Evolutionary conservation across 2,113 vertebrate species (phyloP).

Genomic region (Otolemur garnettii): DNA sequence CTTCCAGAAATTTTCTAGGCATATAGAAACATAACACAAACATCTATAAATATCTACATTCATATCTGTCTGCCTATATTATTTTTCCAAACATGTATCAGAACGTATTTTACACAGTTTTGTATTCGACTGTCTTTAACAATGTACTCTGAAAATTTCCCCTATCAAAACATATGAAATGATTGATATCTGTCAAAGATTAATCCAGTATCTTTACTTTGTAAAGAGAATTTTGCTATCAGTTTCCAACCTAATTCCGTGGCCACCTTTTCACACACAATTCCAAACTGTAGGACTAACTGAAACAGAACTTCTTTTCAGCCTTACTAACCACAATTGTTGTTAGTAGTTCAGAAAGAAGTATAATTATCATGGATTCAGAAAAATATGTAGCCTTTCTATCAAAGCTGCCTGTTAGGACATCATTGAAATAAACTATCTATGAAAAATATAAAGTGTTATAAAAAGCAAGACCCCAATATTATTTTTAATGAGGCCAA

Average conservation of each 20-base stretch:
- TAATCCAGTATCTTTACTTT: constrained; percentile 47
- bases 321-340: background rate
- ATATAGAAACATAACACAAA: background rate
- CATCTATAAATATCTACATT: background rate
- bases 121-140: background rate
- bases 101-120: background rate
- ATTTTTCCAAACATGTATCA: background rate
- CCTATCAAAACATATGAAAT: background rate
- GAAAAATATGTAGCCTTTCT: constrained; percentile 48
- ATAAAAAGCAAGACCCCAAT: background rate
- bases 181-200: constrained; percentile 8
- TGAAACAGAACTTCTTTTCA: background rate
- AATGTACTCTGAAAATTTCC: background rate
- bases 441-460: constrained; percentile 14
- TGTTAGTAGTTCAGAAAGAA: constrained; percentile 30
- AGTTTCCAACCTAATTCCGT: background rate
- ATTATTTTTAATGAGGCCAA: background rate
- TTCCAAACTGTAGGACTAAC: background rate
- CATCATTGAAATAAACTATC: constrained; percentile 1
- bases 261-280: background rate
- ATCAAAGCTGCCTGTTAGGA: background rate
- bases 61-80: background rate
- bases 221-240: constrained; percentile 28
- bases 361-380: background rate
- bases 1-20: background rate